A percentile compares a stretch with the other conserved stretches of the same genome.
Conservation (phyloP, 1,140 invertebrate species). For the Oscheius sp. region DNA sequence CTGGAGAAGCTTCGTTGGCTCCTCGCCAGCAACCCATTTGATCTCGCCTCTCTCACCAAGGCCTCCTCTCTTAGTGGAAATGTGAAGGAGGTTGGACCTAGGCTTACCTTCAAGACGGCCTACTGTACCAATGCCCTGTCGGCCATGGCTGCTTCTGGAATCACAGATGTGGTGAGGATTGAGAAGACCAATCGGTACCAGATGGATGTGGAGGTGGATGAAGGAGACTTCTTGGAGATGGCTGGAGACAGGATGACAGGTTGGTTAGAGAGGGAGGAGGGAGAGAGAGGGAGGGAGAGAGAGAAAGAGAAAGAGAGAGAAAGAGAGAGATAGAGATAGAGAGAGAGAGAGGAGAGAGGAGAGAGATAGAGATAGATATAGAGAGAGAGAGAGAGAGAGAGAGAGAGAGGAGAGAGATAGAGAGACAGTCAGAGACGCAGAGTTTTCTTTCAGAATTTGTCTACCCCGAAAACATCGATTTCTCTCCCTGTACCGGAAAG, state of each 20-base stretch:
- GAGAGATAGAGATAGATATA: too few relatives aligned
- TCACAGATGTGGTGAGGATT: slow-evolving; percentile 44
- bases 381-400: too few relatives aligned
- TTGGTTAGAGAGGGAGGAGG: too few relatives aligned
- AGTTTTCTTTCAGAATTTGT: slow-evolving; percentile 34
- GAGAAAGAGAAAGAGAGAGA: too few relatives aligned
- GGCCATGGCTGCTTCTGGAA: slow-evolving; percentile 44
- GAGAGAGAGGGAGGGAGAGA: too few relatives aligned
- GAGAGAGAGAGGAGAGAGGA: too few relatives aligned
- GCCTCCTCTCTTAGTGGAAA: not conserved
- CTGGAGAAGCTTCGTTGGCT: slow-evolving; percentile 29
- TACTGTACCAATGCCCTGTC: slow-evolving; percentile 56
- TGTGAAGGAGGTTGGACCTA: slow-evolving; percentile 16
- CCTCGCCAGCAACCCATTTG: slow-evolving; percentile 22
- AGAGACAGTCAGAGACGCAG: too few relatives aligned
- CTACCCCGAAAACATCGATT: slow-evolving; percentile 6
- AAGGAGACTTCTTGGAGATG: slow-evolving; percentile 32
- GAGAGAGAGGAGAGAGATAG: too few relatives aligned
- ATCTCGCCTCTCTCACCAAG: not conserved
- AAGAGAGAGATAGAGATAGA: too few relatives aligned
- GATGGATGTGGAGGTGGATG: slow-evolving; percentile 23
- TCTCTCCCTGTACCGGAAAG: slow-evolving; percentile 9
- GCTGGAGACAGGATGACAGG: slow-evolving; percentile 56
- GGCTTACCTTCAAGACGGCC: slow-evolving; percentile 50
- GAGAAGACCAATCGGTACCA: slow-evolving; percentile 48